Base-by-base conservation (phyloP, 2,797 vertebrate genomes). In the Microctenopoma stevenorrisi region DNA sequence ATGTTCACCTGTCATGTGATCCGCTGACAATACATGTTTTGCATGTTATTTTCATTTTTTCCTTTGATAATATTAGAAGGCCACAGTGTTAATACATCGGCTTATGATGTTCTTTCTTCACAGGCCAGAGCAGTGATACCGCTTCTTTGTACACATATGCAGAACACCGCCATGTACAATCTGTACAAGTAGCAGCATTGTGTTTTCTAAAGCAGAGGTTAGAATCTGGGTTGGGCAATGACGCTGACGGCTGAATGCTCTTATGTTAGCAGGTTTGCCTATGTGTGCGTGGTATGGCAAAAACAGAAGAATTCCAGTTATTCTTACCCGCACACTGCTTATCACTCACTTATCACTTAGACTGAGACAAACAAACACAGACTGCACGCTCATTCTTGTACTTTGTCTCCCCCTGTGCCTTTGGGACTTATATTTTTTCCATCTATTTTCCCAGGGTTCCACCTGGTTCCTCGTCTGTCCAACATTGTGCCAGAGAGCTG, bases 401-500 rank as follows among this genome's bases (percentile, higher is more conserved):
- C 5, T 28, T 63, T 26, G 11, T 55, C 33, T 69, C 11, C 0
- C 7, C 26, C 10, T 18, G 7, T 37, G 4, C 16, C 25, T 9
- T 16, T 61, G 12, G 0, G 4, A 42, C 15, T 44, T 5, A 40
- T 38, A 6, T 30, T 38, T 11, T n/a, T 46, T 16, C 30, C 2
- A 1, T 70, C 22, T 5, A 1, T 58, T 65, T 52, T 43, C 44
- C 7, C 89, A 98, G 98, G 97, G 38, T 99, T 99, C 92, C 98
- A 99, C 0, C 93, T 99, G 80, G 94, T 98, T 61, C 97, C 98
- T 0, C 96, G 94, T 0, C 83, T 99, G 84, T 96, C 96, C 7
- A 86, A 48, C 78, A 96, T 99, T 0, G 97, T 99, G n/a, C 98
- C 98, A 0, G 98, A 99, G 90, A 99, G 98, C 94, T 99, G 98